Evolutionary conservation across 2,888 invertebrate genomes (phyloP).

Genomic region (Luperina nickerlii): DNA sequence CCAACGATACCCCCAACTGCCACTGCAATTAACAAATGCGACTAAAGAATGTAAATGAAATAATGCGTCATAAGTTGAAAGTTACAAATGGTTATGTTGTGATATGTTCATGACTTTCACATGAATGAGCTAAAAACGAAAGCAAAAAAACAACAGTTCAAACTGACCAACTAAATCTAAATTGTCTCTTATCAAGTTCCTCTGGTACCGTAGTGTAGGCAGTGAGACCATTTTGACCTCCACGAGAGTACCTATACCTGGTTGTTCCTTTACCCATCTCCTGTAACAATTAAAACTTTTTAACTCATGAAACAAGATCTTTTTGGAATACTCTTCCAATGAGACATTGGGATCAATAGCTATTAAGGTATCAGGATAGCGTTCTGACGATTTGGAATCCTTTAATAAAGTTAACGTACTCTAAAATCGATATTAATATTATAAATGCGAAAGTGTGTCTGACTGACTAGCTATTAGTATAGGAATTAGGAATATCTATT

Average conservation of each 20-base stretch:
- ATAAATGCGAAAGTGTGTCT: too few species aligned
- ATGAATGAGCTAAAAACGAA: not conserved
- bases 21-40: conserved; percentile 82
- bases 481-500: not conserved
- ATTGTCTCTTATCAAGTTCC: conserved; percentile 91
- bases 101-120: conserved; percentile 27
- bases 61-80: not conserved
- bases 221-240: conserved; percentile 82
- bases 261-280: conserved; percentile 57
- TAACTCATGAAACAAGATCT: not conserved
- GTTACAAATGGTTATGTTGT: conserved; percentile 14
- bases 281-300: conserved; percentile 55
- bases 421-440: too few species aligned
- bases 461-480: not conserved
- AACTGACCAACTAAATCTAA: conserved; percentile 92
- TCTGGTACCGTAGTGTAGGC: conserved; percentile 91
- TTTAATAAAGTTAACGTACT: not conserved
- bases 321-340: not conserved
- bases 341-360: not conserved
- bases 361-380: too few species aligned
- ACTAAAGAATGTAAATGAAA: not conserved
- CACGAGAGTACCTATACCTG: conserved; percentile 70
- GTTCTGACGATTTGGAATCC: not conserved
- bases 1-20: conserved; percentile 91
- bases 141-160: not conserved